These are phyloP conservation scores for Polyploca ridens DNA, from an alignment of 2,888 invertebrate species.

Conservation along the genomic window DNA sequence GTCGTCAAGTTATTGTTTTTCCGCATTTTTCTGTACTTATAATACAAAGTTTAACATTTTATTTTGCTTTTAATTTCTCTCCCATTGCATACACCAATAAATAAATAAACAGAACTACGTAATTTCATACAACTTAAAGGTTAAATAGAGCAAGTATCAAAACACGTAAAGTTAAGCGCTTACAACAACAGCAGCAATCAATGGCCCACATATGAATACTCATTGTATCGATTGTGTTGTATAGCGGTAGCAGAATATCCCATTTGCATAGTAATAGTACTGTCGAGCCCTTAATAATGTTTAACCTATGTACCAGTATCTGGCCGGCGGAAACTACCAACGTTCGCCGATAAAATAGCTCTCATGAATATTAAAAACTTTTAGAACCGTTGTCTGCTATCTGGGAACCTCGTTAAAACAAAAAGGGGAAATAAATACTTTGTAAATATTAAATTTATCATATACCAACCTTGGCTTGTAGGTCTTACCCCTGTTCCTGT, in stretches of 20 bases:
- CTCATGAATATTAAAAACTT: conserved; percentile 42
- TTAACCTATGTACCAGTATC: conserved; percentile 41
- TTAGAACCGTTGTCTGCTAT: conserved; percentile 13
- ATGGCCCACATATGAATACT: conserved; percentile 2
- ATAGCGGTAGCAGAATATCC: conserved; percentile 25
- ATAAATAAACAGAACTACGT: too few relatives aligned
- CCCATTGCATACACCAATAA: too few relatives aligned
- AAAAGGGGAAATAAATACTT: not conserved
- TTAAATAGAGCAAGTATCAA: not conserved
- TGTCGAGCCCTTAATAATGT: conserved; percentile 44
- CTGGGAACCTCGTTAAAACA: not conserved
- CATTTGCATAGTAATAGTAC: conserved; percentile 56
- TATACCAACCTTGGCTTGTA: too few relatives aligned
- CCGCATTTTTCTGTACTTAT: too few relatives aligned
- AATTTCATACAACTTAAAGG: not conserved
- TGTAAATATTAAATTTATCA: not conserved
- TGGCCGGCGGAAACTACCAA: conserved; percentile 27
- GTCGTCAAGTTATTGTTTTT: too few relatives aligned
- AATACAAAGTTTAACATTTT: too few relatives aligned
- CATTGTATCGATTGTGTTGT: conserved; percentile 4
- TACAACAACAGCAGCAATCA: not conserved
- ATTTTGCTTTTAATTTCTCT: too few relatives aligned
- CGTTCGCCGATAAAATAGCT: conserved; percentile 29
- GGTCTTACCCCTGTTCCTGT: too few relatives aligned
- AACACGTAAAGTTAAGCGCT: not conserved